Conservation (phyloP, 37 sponge, comb jelly and placozoan genomes). For the Halisarca cf. caerulea region DNA sequence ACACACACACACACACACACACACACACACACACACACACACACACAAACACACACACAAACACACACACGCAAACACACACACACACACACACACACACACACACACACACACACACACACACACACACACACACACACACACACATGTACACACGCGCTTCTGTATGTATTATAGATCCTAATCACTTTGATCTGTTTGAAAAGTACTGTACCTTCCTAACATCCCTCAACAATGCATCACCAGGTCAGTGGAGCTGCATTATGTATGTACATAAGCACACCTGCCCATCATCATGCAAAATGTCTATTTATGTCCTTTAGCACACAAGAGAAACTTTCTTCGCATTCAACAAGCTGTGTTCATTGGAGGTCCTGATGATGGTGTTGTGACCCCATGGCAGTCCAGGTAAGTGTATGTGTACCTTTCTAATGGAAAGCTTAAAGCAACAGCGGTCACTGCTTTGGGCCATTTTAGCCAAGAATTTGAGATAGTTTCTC, state of each 20-base stretch:
- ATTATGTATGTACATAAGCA: no score
- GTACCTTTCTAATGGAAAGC: no score
- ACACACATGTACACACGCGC: no score
- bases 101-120: no score
- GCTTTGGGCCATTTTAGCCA: no score
- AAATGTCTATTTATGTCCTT: no score
- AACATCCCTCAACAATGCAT: not conserved
- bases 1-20: slow-evolving; percentile 1
- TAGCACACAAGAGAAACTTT: slow-evolving; percentile 67
- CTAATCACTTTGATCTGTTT: not conserved
- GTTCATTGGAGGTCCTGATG: slow-evolving; percentile 91
- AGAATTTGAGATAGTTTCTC: no score
- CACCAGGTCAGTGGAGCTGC: not conserved
- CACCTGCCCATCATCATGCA: no score
- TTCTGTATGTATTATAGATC: no score
- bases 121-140: no score
- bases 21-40: slow-evolving; percentile 1
- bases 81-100: no score
- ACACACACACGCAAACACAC: slow-evolving; percentile 12
- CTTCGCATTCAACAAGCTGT: slow-evolving; percentile 61
- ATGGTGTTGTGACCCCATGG: slow-evolving; percentile 97
- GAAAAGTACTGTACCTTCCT: not conserved
- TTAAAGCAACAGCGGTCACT: no score
- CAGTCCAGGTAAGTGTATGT: slow-evolving; percentile 99
- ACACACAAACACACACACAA: slow-evolving; percentile 12